These are phyloP conservation scores for Ericerus pela DNA, from an alignment of 1,140 invertebrate species.

Conservation along the genomic window DNA sequence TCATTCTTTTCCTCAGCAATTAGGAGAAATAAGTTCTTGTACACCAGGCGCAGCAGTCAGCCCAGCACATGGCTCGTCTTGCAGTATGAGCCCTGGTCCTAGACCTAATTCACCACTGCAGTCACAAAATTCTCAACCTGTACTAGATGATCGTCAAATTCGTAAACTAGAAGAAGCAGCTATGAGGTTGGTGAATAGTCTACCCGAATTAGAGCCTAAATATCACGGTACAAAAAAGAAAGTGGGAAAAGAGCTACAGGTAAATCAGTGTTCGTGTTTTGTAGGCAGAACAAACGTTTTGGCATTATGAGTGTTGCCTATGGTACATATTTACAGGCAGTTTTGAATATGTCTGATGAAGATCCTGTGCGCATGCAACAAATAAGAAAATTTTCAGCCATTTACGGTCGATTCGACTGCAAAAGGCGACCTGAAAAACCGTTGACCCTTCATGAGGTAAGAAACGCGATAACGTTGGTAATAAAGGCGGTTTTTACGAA, in stretches of 20 bases:
- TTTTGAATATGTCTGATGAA: slow-evolving; percentile 75
- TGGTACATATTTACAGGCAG: slow-evolving; percentile 26
- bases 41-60: background rate
- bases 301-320: too few relatives aligned
- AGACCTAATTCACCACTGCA: slow-evolving; percentile 24
- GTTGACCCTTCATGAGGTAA: slow-evolving; percentile 83
- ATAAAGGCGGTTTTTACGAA: background rate
- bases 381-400: slow-evolving; percentile 87
- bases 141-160: slow-evolving; percentile 67
- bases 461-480: slow-evolving; percentile 10
- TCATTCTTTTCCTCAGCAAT: too few relatives aligned
- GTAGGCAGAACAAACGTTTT: too few relatives aligned
- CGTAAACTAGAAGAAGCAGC: slow-evolving; percentile 66
- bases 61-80: background rate
- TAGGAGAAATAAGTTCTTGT: background rate
- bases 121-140: slow-evolving; percentile 52
- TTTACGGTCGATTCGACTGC: slow-evolving; percentile 92
- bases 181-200: slow-evolving; percentile 58
- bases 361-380: slow-evolving; percentile 82
- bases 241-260: slow-evolving; percentile 80
- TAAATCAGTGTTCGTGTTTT: slow-evolving; percentile 28
- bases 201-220: slow-evolving; percentile 75
- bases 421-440: slow-evolving; percentile 92
- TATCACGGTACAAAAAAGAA: slow-evolving; percentile 75
- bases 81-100: slow-evolving; percentile 28